Base-by-base conservation (phyloP, 2,797 vertebrate species). In the Acropternis orthonyx region DNA sequence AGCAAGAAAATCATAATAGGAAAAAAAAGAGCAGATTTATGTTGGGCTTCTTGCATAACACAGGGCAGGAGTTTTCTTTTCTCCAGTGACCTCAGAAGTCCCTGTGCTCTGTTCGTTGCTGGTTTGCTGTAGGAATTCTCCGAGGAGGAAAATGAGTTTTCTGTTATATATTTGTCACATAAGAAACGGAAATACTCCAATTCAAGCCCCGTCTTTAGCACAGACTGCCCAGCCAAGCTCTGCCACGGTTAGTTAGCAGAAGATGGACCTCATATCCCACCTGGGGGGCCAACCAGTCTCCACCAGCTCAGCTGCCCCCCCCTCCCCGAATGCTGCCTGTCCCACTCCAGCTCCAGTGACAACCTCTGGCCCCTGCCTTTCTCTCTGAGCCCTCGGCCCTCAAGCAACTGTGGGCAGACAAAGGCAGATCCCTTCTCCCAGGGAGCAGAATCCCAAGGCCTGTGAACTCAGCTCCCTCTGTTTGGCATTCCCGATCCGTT, bases 401-500 rank as follows among this genome's bases (percentile, higher is more conserved):
- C 83, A 32, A 96, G 97, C 96, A 97, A 95, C 87, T 77, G 37
- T 54, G 96, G 89, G 74, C 34, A 85, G 93, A 94, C 96, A 96
- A 94, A 96, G 92, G 81, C 96, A 77, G 95, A 95, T 80, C 73
- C 93, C 88, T 95, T 90, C 92, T 93, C 96, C 96, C 92, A 95
- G 73, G 96, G 96, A 86, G 72, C 89, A 85, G 86, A 84, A 96
- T 92, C 96, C 87, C 94, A 89, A 96, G 95, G 81, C 67, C 96
- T 65, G 96, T 85, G 94, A 97, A 96, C 95, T 92, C 94, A 96
- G 97, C 86, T 96, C 92, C 90, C 96, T 96, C 88, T 95, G 94
- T 96, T 97, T 96, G 95, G 96, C 88, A 77, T 96, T 94, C 92
- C 97, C 94, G 94, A 96, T 96, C 96, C n/a, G 15, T 92, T 94